A percentile compares a stretch with the other conserved stretches of the same genome.
phyloP scores from a whole-genome alignment of 2,113 vertebrate species.

The Reinhardtius hippoglossoides region DNA sequence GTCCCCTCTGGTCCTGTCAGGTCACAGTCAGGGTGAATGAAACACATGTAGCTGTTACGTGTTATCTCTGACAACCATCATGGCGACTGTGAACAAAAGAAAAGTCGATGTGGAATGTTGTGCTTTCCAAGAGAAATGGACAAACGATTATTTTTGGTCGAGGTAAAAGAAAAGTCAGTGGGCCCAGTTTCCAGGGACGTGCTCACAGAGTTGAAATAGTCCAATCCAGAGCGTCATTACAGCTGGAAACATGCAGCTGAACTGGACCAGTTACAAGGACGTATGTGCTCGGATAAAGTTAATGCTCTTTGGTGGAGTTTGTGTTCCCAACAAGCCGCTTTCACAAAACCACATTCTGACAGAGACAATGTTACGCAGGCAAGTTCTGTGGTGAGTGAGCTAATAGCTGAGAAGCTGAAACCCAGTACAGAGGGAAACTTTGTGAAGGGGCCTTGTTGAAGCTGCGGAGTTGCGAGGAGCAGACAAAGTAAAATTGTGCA shows the following conservation, averaged over 20 bases:
- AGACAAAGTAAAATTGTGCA: constrained; percentile 1
- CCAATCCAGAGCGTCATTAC: not conserved
- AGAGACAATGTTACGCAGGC: constrained; percentile 17
- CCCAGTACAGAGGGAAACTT: not conserved
- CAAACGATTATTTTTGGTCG: not conserved
- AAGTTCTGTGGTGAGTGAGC: not conserved
- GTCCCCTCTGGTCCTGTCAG: not conserved
- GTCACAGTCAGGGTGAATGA: not conserved
- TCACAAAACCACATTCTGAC: constrained; percentile 9
- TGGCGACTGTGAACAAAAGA: not conserved
- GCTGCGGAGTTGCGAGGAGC: not conserved
- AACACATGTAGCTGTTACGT: not conserved
- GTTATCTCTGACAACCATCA: not conserved
- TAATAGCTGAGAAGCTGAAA: constrained; percentile 1
- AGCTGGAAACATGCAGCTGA: constrained; percentile 2
- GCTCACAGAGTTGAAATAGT: not conserved
- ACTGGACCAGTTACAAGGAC: not conserved
- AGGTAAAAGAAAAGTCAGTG: not conserved
- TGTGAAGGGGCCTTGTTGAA: not conserved
- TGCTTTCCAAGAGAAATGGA: not conserved
- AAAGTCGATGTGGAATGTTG: not conserved
- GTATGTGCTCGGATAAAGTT: not conserved
- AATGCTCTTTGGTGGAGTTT: not conserved
- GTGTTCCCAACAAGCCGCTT: not conserved
- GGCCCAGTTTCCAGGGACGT: not conserved